These are phyloP conservation scores for Silurus meridionalis DNA, from an alignment of 2,113 vertebrate genomes.

Conservation along the genomic window DNA sequence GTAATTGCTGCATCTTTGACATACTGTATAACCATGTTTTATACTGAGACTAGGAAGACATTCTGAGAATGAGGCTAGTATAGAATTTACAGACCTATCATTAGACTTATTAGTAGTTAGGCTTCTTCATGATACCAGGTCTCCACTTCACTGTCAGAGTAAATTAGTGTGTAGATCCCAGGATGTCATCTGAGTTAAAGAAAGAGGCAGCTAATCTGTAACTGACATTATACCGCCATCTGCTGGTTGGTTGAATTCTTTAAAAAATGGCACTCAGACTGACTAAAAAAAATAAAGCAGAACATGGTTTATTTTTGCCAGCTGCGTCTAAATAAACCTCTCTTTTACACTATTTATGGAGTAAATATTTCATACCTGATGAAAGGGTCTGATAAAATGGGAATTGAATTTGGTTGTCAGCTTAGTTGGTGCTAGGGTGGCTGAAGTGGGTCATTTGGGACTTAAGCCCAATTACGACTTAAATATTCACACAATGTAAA, in stretches of 20 bases:
- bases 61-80: background rate
- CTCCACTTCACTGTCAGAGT: background rate
- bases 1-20: background rate
- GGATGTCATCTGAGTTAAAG: background rate
- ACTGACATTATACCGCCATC: background rate
- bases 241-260: background rate
- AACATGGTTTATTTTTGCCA: background rate
- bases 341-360: background rate
- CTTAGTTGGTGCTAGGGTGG: too few species aligned
- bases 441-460: too few species aligned
- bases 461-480: too few species aligned
- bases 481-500: too few species aligned
- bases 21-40: background rate
- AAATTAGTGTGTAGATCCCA: background rate
- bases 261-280: background rate
- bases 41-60: background rate
- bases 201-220: background rate
- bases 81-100: background rate
- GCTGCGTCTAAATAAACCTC: background rate
- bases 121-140: background rate
- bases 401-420: too few species aligned
- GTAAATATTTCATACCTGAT: background rate
- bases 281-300: background rate
- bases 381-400: too few species aligned
- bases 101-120: background rate